Percentiles rank a stretch among this genome's conserved stretches.
phyloP scores from a whole-genome alignment of 2,113 vertebrate genomes.

The Tinamus guttatus region DNA sequence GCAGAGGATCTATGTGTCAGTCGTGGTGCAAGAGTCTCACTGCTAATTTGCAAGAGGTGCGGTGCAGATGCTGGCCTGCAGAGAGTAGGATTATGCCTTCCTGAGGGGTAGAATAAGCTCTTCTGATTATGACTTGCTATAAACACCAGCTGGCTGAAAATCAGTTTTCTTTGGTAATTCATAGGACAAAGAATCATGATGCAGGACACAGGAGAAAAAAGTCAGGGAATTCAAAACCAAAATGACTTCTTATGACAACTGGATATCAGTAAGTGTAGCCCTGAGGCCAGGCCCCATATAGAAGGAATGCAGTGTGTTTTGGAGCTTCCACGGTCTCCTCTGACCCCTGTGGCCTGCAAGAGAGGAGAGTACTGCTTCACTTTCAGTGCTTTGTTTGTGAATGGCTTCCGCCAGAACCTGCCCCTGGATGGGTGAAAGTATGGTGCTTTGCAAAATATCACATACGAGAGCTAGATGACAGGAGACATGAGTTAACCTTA shows the following conservation, averaged over 20 bases:
- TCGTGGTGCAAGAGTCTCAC: background rate
- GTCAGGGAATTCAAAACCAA: background rate
- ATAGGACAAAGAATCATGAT: background rate
- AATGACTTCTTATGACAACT: background rate
- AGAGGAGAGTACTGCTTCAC: background rate
- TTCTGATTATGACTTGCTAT: background rate
- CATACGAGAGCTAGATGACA: background rate
- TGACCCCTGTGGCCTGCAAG: background rate
- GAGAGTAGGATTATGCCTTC: background rate
- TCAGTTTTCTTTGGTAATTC: background rate
- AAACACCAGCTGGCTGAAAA: background rate
- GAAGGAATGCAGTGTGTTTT: background rate
- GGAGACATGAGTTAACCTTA: accelerated
- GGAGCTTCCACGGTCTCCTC: background rate
- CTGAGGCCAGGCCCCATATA: background rate
- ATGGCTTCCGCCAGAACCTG: background rate
- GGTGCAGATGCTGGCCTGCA: background rate
- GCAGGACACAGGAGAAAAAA: background rate
- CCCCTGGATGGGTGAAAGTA: background rate
- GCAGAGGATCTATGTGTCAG: background rate
- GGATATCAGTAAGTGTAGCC: background rate
- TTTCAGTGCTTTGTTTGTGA: background rate
- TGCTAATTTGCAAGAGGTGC: background rate
- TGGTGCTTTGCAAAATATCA: background rate
- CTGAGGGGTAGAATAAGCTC: background rate